Base-by-base conservation (phyloP, 2,888 invertebrate species). In the Leptopilina syphax region DNA sequence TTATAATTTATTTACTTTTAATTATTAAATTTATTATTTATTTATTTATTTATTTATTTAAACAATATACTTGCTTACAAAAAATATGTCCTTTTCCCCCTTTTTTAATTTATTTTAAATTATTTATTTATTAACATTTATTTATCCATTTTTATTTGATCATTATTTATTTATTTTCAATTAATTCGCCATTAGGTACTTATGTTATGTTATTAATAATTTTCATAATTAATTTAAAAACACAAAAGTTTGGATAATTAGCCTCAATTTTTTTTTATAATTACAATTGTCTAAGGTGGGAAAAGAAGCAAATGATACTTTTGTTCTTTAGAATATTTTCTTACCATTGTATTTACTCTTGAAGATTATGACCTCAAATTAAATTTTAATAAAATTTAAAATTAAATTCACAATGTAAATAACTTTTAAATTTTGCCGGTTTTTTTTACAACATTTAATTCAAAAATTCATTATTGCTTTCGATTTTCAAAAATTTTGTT, bases 241-340 rank as follows among this genome's bases (percentile, higher is more conserved):
- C n/a, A 34, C 10, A 34, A 34, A 54, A 57, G 18, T 70, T 54
- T 10, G 1, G 10, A 3, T 54, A 73, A 73, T 73, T 73, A 73
- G 41, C 57, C 57, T 57, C 34, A 57, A 73, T 73, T 34, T 73
- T 73, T 73, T 34, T 73, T 73, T 34, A n/a, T 41, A 54, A 60
- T 57, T 73, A 54, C 5, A 73, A 73, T 73, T 57, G 57, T 18
- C 12, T 18, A 34, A 60, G 34, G 34, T 57, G 41, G n/a, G 57
- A 57, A 44, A 57, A 60, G 34, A 50, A 34, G 24, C 34, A 54
- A 73, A 73, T 73, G 54, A 57, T 34, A 73, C 34, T 73, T 73
- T 60, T 41, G 41, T 73, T 73, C 34, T 57, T 34, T 34, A 54
- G 18, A 41, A 57, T 6, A 57, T 57, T 73, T 34, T 57, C 57